These are phyloP conservation scores for Pseudopleuronectes americanus DNA, from an alignment of 2,797 vertebrate species.

Conservation along the genomic window DNA sequence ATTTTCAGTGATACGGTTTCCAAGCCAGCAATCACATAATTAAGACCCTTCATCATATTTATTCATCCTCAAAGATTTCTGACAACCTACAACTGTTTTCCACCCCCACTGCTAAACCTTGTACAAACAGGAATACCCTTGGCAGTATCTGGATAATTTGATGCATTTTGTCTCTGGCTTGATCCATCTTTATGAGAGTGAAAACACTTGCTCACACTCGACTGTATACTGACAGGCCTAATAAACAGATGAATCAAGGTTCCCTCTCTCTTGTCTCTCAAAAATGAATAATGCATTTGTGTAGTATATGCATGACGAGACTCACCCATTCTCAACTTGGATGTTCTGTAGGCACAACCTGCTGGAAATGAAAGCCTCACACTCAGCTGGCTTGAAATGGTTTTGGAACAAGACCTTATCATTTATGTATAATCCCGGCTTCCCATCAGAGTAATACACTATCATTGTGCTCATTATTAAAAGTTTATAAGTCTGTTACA, in stretches of 20 bases:
- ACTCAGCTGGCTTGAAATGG: conserved; percentile 55
- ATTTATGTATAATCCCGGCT: conserved; percentile 78
- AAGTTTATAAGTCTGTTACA: conserved; percentile 75
- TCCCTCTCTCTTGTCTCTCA: conserved; percentile 25
- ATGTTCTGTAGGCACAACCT: conserved; percentile 25
- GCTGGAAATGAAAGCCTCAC: conserved; percentile 64
- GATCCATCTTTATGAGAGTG: conserved; percentile 52
- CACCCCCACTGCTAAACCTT: conserved; percentile 76
- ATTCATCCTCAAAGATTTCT: conserved; percentile 79
- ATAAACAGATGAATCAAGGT: conserved; percentile 47
- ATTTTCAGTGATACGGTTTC: conserved; percentile 80
- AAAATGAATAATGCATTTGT: conserved; percentile 19
- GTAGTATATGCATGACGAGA: conserved; percentile 29
- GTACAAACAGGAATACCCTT: conserved; percentile 75
- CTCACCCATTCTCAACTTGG: conserved; percentile 26
- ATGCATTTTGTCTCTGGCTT: conserved; percentile 61
- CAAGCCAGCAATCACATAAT: conserved; percentile 81
- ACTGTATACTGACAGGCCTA: conserved; percentile 28
- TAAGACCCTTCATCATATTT: conserved; percentile 81
- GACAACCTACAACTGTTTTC: conserved; percentile 80
- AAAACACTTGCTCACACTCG: conserved; percentile 31
- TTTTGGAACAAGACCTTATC: conserved; percentile 60
- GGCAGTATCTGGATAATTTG: conserved; percentile 63
- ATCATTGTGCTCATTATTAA: conserved; percentile 80
- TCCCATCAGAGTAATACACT: conserved; percentile 73